phyloP scores from a whole-genome alignment of 2,888 invertebrate genomes.

The Mechanitis mazaeus region DNA sequence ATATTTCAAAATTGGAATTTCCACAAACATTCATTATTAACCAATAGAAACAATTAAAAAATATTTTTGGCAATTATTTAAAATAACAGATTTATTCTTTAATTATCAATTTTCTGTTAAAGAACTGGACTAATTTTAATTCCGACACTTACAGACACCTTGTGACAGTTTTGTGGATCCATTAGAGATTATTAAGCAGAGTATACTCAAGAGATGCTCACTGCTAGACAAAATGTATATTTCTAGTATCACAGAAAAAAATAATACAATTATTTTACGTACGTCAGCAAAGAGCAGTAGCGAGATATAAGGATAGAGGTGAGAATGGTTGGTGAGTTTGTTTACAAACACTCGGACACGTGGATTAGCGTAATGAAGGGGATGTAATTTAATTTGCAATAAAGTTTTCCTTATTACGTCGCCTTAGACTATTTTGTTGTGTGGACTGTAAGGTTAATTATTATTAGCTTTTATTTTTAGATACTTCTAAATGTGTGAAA shows the following conservation, averaged over 20 bases:
- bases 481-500: too few species aligned
- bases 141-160: constrained; percentile 5
- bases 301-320: neutral
- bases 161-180: neutral
- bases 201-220: neutral
- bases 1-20: too few species aligned
- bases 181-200: neutral
- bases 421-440: too few species aligned
- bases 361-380: constrained; percentile 1
- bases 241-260: neutral
- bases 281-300: neutral
- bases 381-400: neutral
- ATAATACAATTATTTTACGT: constrained; percentile 3
- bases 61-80: too few species aligned
- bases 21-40: neutral
- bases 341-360: constrained; percentile 3
- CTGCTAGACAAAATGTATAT: neutral
- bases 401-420: too few species aligned
- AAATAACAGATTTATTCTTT: too few species aligned
- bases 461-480: too few species aligned
- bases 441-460: too few species aligned
- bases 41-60: neutral
- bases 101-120: neutral
- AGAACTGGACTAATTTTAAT: neutral
- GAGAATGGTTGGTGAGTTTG: neutral